A percentile compares a stretch with the other conserved stretches of the same genome.
Evolutionary conservation across 2,797 vertebrate species (phyloP).

Genomic region (Rhabdomys pumilio): DNA sequence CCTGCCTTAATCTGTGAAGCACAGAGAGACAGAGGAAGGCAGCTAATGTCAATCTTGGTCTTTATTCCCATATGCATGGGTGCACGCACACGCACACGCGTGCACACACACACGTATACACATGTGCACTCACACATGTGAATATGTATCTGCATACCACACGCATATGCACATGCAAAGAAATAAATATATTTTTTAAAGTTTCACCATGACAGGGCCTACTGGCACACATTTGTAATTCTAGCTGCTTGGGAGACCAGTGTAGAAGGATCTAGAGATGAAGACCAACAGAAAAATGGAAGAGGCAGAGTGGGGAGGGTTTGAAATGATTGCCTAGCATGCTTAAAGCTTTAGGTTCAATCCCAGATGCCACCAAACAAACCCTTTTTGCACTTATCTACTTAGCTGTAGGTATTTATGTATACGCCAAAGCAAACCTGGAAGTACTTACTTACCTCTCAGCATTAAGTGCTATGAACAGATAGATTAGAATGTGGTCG

Average conservation of each 20-base stretch:
- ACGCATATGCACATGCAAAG: neutral
- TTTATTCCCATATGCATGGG: neutral
- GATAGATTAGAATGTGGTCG: neutral
- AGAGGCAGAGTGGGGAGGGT: neutral
- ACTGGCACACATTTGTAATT: neutral
- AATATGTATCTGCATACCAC: neutral
- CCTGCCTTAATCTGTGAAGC: neutral
- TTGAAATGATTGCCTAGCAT: fast-evolving
- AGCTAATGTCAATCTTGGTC: neutral
- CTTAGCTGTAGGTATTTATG: neutral
- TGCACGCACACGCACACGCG: no score
- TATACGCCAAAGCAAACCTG: neutral
- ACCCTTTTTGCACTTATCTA: neutral
- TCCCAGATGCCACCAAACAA: neutral
- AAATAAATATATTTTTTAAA: neutral
- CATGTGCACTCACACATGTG: neutral
- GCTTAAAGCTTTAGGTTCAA: neutral
- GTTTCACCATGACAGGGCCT: neutral
- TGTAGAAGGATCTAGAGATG: neutral
- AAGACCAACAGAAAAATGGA: neutral
- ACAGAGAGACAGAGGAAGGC: neutral
- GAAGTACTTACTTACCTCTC: neutral
- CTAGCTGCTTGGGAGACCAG: neutral
- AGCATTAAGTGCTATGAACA: neutral
- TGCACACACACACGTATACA: neutral